phyloP scores from a whole-genome alignment of 2,888 invertebrate species.

The Zaprionus lineosus region DNA sequence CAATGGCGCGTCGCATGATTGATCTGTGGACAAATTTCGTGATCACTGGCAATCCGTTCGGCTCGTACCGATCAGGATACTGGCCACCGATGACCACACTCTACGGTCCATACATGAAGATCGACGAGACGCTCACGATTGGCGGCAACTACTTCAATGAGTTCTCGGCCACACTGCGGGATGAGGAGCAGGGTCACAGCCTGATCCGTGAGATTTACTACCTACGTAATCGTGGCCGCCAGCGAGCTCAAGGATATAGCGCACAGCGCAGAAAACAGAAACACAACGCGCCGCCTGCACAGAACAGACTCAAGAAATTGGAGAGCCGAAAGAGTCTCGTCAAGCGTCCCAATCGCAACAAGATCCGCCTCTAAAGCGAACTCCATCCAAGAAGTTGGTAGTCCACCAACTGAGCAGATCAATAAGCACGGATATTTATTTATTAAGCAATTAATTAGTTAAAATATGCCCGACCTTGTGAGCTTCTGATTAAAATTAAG shows the following conservation, averaged over 20 bases:
- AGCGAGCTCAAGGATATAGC: constrained; percentile 14
- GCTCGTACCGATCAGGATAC: constrained; percentile 69
- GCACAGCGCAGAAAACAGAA: constrained; percentile 46
- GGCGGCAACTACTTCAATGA: constrained; percentile 81
- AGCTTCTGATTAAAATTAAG: no score
- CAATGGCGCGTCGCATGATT: constrained; percentile 83
- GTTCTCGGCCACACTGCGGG: constrained; percentile 77
- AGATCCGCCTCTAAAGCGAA: constrained; percentile 52
- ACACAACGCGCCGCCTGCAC: constrained; percentile 37
- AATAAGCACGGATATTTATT: no score
- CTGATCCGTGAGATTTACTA: constrained; percentile 74
- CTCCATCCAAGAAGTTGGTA: no score
- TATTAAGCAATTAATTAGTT: no score
- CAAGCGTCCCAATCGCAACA: constrained; percentile 68
- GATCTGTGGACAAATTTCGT: constrained; percentile 82
- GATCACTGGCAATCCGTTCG: constrained; percentile 79
- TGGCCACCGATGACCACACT: constrained; percentile 82
- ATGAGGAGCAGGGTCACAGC: constrained; percentile 74
- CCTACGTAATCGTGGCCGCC: constrained; percentile 56
- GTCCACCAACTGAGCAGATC: no score
- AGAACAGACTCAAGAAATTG: constrained; percentile 36
- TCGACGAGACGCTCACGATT: constrained; percentile 78
- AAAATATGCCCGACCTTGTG: no score
- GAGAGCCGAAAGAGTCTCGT: constrained; percentile 59
- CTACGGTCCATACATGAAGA: constrained; percentile 82